Percentiles rank a stretch among this genome's conserved stretches.
Conservation (phyloP, 2,888 invertebrate genomes). For the Conomelus anceps region DNA sequence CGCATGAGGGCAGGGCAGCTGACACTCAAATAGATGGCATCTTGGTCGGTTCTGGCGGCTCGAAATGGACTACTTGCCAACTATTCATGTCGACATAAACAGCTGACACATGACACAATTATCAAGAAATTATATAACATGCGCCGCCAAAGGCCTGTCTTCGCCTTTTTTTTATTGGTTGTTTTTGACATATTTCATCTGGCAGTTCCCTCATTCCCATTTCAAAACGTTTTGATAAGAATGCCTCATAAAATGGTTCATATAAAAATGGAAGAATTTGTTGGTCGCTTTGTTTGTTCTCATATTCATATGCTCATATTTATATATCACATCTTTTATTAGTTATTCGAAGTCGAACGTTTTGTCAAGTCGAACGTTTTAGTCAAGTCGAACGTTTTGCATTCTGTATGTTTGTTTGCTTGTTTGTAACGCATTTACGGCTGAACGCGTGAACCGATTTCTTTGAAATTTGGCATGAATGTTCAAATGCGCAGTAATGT, state of each 20-base stretch:
- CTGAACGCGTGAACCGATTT: too few species aligned
- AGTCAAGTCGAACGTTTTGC: too few species aligned
- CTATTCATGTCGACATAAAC: background rate
- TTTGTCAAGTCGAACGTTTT: too few species aligned
- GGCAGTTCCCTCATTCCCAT: background rate
- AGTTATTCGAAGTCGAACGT: too few species aligned
- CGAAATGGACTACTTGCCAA: background rate
- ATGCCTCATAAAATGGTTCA: background rate
- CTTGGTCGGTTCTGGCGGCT: too few species aligned
- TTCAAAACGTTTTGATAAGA: background rate
- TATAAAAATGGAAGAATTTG: background rate
- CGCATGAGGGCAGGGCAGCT: background rate
- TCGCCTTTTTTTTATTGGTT: background rate
- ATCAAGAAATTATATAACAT: background rate
- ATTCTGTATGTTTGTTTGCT: too few species aligned
- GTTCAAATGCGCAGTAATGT: too few species aligned
- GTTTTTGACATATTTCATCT: background rate
- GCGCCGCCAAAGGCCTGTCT: background rate
- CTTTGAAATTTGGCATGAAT: too few species aligned
- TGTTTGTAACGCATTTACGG: too few species aligned
- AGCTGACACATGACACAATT: background rate
- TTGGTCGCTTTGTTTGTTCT: background rate
- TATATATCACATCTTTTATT: too few species aligned
- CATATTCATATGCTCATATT: too few species aligned
- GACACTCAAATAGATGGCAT: background rate